Evolutionary conservation across 2,888 invertebrate species (phyloP).

Genomic region (Ectobius pallidus): DNA sequence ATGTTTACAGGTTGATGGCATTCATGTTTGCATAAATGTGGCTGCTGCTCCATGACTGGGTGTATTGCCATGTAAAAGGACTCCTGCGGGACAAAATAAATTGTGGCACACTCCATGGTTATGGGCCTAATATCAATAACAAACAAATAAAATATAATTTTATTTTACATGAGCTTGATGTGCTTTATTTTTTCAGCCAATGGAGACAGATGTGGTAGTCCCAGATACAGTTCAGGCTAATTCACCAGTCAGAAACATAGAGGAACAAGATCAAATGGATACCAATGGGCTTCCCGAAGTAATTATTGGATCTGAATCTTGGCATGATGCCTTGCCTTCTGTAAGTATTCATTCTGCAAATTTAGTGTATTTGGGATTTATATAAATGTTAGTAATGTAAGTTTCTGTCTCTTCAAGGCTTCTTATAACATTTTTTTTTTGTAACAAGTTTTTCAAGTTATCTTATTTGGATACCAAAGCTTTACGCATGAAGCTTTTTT

Average conservation of each 20-base stretch:
- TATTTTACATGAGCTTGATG: too few species aligned
- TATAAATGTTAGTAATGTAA: not conserved
- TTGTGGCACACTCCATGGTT: too few species aligned
- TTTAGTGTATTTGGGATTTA: not conserved
- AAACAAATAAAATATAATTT: too few species aligned
- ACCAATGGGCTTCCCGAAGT: constrained; percentile 59
- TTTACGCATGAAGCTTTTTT: too few species aligned
- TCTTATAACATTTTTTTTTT: too few species aligned
- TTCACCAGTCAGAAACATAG: not conserved
- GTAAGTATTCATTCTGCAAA: constrained; percentile 52
- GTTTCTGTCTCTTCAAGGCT: too few species aligned
- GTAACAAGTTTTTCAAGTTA: not conserved
- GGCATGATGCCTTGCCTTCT: constrained; percentile 67
- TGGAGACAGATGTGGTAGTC: constrained; percentile 40
- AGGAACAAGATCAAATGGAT: constrained; percentile 34
- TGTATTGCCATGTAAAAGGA: too few species aligned
- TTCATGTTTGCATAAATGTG: too few species aligned
- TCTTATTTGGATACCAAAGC: not conserved
- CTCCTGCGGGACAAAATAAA: too few species aligned
- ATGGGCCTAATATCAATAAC: too few species aligned
- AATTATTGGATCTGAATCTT: constrained; percentile 62
- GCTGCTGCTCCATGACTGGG: too few species aligned
- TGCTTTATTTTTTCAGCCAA: constrained; percentile 38
- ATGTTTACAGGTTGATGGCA: too few species aligned
- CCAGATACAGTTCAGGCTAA: not conserved